A percentile compares a stretch with the other conserved stretches of the same genome.
Evolutionary conservation across 1,140 invertebrate species (phyloP).

Genomic region (Mactra quadrangularis): DNA sequence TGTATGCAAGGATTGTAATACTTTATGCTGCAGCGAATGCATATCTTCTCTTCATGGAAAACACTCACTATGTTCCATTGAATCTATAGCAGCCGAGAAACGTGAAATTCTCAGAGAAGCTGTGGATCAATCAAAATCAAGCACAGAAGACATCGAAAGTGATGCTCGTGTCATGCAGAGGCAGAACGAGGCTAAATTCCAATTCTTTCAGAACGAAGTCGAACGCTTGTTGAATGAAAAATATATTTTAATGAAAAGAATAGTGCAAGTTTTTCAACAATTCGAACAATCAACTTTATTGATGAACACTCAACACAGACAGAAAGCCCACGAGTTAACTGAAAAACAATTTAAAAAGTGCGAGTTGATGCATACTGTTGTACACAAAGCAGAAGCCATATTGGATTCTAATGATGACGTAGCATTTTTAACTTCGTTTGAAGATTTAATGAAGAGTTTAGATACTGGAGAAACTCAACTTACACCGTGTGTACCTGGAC

Average conservation of each 20-base stretch:
- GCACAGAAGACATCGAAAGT: not conserved
- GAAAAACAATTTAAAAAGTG: not conserved
- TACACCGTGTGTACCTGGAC: conserved; percentile 7
- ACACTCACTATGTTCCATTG: not conserved
- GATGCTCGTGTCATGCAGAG: not conserved
- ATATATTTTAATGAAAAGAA: not conserved
- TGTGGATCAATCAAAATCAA: not conserved
- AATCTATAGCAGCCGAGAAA: not conserved
- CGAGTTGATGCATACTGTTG: not conserved
- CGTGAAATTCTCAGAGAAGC: not conserved
- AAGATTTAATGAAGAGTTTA: not conserved
- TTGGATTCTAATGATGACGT: not conserved
- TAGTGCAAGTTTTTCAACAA: not conserved
- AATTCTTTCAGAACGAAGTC: conserved; percentile 1
- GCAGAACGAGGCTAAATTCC: conserved; percentile 3
- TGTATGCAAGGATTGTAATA: conserved; percentile 15
- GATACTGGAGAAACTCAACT: not conserved
- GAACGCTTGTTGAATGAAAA: not conserved
- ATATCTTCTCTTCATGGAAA: not conserved
- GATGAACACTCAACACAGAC: not conserved
- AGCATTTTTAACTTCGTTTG: not conserved
- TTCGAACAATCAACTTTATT: not conserved
- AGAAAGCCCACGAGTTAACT: not conserved
- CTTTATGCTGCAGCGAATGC: not conserved
- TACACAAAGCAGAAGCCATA: not conserved